These are phyloP conservation scores for Motacilla alba DNA, from an alignment of 2,113 vertebrate species.

Conservation along the genomic window DNA sequence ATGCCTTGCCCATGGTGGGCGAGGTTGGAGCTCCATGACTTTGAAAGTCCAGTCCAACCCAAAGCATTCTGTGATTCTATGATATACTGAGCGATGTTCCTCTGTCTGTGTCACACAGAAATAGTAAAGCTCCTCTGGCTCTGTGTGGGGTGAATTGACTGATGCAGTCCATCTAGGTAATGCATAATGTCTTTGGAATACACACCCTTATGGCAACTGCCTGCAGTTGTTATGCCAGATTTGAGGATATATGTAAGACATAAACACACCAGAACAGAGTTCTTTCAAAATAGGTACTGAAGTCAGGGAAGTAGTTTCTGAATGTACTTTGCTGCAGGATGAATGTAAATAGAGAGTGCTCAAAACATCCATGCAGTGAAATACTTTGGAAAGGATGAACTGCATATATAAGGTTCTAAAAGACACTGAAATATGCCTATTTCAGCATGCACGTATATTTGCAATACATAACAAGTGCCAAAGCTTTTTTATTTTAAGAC, in stretches of 20 bases:
- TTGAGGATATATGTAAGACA: neutral
- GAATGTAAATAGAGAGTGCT: conserved; percentile 40
- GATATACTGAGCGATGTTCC: neutral
- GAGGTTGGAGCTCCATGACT: neutral
- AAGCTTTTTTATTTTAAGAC: conserved; percentile 1
- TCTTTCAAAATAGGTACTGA: conserved; percentile 28
- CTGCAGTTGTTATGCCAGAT: neutral
- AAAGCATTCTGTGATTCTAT: neutral
- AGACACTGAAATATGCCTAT: neutral
- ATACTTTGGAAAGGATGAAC: conserved; percentile 33
- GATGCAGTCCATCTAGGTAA: neutral
- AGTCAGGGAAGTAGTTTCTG: neutral
- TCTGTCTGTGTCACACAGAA: neutral
- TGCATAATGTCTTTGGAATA: neutral
- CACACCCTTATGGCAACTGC: neutral
- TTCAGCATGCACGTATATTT: neutral
- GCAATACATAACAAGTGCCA: neutral
- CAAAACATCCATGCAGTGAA: conserved; percentile 18
- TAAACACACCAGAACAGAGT: neutral
- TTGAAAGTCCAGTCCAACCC: neutral
- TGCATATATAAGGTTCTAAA: neutral
- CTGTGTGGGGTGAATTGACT: neutral
- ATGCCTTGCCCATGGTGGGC: neutral
- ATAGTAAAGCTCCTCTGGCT: neutral
- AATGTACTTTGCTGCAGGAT: conserved; percentile 1